Evolutionary conservation across 1,140 invertebrate species (phyloP).

Genomic region (Cydia amplana): DNA sequence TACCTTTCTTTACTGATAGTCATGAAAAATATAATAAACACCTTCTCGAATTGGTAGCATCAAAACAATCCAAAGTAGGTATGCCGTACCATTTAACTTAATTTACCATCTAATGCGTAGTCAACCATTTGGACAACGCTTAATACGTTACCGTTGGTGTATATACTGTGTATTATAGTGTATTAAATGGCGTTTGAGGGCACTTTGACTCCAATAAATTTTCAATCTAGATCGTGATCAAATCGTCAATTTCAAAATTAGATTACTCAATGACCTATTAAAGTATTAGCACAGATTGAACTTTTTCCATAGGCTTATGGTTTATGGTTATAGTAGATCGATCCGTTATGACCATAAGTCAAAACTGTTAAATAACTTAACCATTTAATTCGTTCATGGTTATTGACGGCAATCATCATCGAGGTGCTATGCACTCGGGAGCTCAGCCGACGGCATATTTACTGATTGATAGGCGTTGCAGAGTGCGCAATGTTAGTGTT

Average conservation of each 20-base stretch:
- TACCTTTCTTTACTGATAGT: neutral
- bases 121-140: neutral
- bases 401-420: conserved; percentile 31
- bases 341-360: conserved; percentile 21
- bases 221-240: neutral
- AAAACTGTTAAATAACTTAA: conserved; percentile 27
- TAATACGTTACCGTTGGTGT: neutral
- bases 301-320: neutral
- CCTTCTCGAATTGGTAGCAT: neutral
- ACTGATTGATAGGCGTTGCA: conserved; percentile 69
- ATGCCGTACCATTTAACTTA: neutral
- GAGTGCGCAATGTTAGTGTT: conserved; percentile 69
- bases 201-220: no score
- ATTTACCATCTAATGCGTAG: neutral
- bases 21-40: conserved; percentile 20
- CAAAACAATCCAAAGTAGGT: neutral
- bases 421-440: conserved; percentile 25
- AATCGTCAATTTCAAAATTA: neutral
- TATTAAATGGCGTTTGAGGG: no score
- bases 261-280: neutral
- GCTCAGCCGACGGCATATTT: conserved; percentile 49
- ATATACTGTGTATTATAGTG: no score
- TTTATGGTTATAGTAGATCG: neutral
- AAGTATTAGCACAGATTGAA: conserved; percentile 1
- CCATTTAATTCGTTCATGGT: conserved; percentile 25